Conservation (phyloP, 2,113 vertebrate genomes). For the Phalacrocorax pelagicus region DNA sequence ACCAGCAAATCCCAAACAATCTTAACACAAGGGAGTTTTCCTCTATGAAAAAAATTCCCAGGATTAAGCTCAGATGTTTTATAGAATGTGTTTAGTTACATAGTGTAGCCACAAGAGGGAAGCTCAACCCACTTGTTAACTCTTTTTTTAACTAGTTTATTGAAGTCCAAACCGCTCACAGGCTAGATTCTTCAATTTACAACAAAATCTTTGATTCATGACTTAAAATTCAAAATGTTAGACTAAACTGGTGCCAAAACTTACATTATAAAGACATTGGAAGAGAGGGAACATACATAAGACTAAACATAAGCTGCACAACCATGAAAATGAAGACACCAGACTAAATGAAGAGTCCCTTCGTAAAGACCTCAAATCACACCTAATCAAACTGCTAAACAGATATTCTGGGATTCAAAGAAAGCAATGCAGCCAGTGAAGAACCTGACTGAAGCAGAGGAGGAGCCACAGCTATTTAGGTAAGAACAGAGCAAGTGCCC, state of each 20-base stretch:
- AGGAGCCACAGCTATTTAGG: not conserved
- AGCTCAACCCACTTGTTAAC: not conserved
- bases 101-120: not conserved
- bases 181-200: not conserved
- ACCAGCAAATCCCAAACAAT: not conserved
- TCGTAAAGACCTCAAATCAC: not conserved
- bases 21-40: not conserved
- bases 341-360: not conserved
- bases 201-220: not conserved
- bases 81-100: not conserved
- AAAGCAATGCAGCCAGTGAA: not conserved
- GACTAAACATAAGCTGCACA: not conserved
- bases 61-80: not conserved
- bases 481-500: not conserved
- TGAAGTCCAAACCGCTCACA: not conserved
- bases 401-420: not conserved
- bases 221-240: not conserved
- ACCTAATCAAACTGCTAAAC: not conserved
- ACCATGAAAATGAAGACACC: not conserved
- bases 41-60: not conserved
- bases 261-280: not conserved
- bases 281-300: not conserved
- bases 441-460: not conserved
- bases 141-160: not conserved
- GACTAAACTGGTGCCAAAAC: not conserved